Percentiles rank a stretch among this genome's conserved stretches.
Evolutionary conservation across 2,113 vertebrate genomes (phyloP).

Genomic region (Toxotes chatareus): DNA sequence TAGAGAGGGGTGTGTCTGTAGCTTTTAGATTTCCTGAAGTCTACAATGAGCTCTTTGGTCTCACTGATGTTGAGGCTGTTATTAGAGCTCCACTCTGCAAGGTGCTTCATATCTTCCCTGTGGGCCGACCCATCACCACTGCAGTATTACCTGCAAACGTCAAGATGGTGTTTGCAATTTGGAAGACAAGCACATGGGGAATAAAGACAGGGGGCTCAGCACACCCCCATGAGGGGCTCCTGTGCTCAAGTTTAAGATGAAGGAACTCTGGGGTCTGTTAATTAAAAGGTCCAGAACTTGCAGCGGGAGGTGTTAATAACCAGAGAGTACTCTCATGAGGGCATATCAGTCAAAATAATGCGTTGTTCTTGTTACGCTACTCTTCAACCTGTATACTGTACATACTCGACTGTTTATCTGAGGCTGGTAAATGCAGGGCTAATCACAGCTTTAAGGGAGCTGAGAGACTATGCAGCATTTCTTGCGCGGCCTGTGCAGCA

Average conservation of each 20-base stretch:
- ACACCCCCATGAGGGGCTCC: not conserved
- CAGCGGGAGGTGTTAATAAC: not conserved
- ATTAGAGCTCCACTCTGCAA: not conserved
- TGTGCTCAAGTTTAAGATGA: not conserved
- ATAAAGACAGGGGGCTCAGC: not conserved
- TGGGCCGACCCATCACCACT: not conserved
- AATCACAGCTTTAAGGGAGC: conserved; percentile 20
- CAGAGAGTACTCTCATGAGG: not conserved
- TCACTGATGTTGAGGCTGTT: not conserved
- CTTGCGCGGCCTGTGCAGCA: not conserved
- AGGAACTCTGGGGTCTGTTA: not conserved
- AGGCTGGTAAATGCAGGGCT: conserved; percentile 24
- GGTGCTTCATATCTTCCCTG: not conserved
- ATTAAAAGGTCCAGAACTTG: not conserved
- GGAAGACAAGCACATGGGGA: not conserved
- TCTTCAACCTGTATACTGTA: not conserved
- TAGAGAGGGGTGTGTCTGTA: not conserved
- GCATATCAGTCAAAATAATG: not conserved
- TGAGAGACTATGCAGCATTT: not conserved
- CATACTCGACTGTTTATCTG: not conserved
- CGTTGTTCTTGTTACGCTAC: not conserved
- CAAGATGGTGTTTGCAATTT: not conserved
- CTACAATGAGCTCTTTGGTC: not conserved
- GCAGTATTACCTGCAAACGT: not conserved
- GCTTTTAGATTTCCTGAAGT: not conserved